Evolutionary conservation across 2,797 vertebrate genomes (phyloP).

Genomic region (Holocentrus rufus): DNA sequence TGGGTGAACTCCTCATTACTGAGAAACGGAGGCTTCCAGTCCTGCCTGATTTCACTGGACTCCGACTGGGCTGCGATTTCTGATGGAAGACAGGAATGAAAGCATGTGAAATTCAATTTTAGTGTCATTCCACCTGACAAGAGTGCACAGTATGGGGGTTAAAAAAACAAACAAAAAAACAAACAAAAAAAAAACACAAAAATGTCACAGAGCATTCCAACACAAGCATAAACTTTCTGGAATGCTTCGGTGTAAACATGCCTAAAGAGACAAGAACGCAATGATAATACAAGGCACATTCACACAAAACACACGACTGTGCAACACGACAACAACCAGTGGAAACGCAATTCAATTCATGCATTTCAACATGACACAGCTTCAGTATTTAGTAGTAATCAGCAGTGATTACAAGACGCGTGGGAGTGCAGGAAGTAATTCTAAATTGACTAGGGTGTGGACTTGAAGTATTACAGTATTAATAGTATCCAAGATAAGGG

Average conservation of each 20-base stretch:
- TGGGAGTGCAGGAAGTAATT: too few species aligned
- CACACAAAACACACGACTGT: conserved; percentile 38
- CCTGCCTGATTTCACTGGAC: conserved; percentile 96
- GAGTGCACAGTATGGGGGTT: too few species aligned
- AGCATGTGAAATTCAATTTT: background rate
- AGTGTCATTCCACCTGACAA: background rate
- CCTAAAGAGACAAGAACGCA: background rate
- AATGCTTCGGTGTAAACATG: too few species aligned
- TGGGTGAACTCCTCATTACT: conserved; percentile 99
- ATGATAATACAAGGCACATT: conserved; percentile 10
- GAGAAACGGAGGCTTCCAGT: conserved; percentile 98
- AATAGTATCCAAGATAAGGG: background rate
- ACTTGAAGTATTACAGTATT: too few species aligned
- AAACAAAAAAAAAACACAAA: too few species aligned
- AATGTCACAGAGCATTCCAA: too few species aligned
- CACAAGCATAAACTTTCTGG: background rate
- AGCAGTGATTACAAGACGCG: too few species aligned
- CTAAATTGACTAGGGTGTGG: too few species aligned
- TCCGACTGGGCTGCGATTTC: conserved; percentile 96
- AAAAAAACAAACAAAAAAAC: too few species aligned
- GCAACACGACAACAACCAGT: conserved; percentile 26
- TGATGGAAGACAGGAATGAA: conserved; percentile 61
- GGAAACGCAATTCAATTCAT: background rate
- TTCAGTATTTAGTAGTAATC: too few species aligned
- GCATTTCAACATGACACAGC: too few species aligned